Conservation (phyloP, 2,797 vertebrate genomes). For the Diceros bicornis region DNA sequence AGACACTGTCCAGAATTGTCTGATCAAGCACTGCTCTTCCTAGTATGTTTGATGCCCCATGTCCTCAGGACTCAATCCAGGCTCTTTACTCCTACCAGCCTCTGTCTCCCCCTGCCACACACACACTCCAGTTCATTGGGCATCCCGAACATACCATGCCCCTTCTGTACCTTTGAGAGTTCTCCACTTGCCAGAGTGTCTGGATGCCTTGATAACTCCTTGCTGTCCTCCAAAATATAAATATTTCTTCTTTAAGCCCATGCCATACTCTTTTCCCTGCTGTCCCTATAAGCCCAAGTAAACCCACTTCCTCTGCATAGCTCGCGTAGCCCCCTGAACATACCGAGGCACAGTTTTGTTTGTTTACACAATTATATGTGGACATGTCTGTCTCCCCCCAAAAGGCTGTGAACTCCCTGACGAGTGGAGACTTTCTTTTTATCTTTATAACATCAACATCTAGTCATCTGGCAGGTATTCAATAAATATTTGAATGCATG, state of each 20-base stretch:
- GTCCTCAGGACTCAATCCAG: not conserved
- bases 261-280: not conserved
- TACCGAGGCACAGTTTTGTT: not conserved
- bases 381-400: not conserved
- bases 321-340: not conserved
- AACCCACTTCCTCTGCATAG: not conserved
- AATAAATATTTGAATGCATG: slow-evolving; percentile 46
- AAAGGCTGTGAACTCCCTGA: not conserved
- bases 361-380: not conserved
- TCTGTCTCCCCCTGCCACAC: not conserved
- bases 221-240: not conserved
- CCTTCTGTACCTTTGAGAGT: not conserved
- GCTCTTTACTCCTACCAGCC: not conserved
- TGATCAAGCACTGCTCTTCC: not conserved
- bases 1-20: not conserved
- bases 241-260: not conserved
- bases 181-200: not conserved
- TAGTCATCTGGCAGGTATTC: slow-evolving; percentile 8
- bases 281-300: not conserved
- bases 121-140: not conserved
- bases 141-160: not conserved
- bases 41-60: not conserved
- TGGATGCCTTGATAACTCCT: not conserved
- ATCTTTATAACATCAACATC: slow-evolving; percentile 21
- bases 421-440: not conserved